phyloP scores from a whole-genome alignment of 2,797 vertebrate genomes.

The Bradypus variegatus region DNA sequence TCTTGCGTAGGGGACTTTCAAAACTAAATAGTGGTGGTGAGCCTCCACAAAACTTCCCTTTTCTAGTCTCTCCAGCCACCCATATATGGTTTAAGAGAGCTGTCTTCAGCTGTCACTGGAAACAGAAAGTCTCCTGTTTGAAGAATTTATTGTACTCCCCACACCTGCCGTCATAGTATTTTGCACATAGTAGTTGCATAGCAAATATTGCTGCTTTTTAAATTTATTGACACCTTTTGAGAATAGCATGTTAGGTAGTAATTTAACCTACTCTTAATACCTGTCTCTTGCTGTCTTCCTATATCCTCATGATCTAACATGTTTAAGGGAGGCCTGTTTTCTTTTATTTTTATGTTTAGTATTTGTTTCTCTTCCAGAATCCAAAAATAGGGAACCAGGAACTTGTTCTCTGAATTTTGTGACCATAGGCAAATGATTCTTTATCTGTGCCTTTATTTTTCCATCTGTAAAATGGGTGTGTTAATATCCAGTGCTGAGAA shows the following conservation, averaged over 20 bases:
- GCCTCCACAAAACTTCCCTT: slow-evolving; percentile 33
- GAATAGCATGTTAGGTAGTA: slow-evolving; percentile 11
- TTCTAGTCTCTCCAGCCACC: neutral
- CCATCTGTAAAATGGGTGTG: neutral
- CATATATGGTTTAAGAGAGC: neutral
- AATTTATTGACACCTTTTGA: slow-evolving; percentile 26
- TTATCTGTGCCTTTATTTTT: slow-evolving; percentile 27
- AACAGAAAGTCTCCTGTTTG: neutral
- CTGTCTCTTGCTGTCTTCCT: slow-evolving; percentile 4
- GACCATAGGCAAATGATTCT: slow-evolving; percentile 26
- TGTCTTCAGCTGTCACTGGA: neutral
- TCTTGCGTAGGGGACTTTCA: slow-evolving; percentile 31
- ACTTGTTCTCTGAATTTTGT: neutral
- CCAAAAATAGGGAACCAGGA: neutral
- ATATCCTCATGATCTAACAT: neutral
- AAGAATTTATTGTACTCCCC: neutral
- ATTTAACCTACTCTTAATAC: neutral
- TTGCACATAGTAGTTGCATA: neutral
- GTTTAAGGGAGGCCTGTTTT: neutral
- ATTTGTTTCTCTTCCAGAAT: slow-evolving; percentile 27
- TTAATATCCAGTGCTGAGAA: neutral
- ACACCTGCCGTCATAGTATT: neutral
- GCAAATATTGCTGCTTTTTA: slow-evolving; percentile 32
- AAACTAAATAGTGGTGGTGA: neutral
- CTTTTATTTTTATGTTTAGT: neutral